These are phyloP conservation scores for Rhodophaea formosa DNA, from an alignment of 2,888 invertebrate genomes.

Conservation along the genomic window DNA sequence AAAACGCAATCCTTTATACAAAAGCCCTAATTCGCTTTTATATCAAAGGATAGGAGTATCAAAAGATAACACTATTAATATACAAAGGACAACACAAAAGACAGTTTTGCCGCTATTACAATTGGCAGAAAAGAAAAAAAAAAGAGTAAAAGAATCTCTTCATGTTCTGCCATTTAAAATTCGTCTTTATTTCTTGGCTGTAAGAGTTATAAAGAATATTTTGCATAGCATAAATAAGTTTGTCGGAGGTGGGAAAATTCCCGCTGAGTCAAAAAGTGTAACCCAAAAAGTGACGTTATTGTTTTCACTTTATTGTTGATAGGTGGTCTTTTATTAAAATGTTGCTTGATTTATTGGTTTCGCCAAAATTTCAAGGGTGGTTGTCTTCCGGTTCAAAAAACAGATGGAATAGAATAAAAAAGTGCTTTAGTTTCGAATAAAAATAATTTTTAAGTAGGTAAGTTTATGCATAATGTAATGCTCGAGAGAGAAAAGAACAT, in stretches of 20 bases:
- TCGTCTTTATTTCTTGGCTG: background rate
- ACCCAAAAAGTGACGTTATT: constrained; percentile 39
- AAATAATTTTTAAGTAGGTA: too few relatives aligned
- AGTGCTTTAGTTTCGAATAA: too few relatives aligned
- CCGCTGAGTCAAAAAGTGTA: constrained; percentile 49
- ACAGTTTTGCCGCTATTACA: constrained; percentile 46
- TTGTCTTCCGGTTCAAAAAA: constrained; percentile 44
- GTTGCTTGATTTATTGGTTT: constrained; percentile 45
- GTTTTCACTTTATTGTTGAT: constrained; percentile 49
- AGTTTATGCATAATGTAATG: too few relatives aligned
- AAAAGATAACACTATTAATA: constrained; percentile 42
- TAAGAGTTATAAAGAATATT: background rate
- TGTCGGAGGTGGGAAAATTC: constrained; percentile 24
- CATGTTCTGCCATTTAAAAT: background rate
- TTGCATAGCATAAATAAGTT: background rate
- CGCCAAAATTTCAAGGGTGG: constrained; percentile 28
- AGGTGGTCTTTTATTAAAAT: constrained; percentile 41
- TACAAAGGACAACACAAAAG: constrained; percentile 36
- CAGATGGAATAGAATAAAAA: too few relatives aligned
- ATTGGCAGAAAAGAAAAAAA: constrained; percentile 37
- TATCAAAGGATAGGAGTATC: constrained; percentile 39
- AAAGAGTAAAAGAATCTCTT: background rate
- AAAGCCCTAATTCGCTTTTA: constrained; percentile 41
- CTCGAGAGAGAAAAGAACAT: too few relatives aligned
- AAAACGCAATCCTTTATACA: constrained; percentile 35